phyloP scores from a whole-genome alignment of 2,797 vertebrate species.

The Cheirogaleus major region DNA sequence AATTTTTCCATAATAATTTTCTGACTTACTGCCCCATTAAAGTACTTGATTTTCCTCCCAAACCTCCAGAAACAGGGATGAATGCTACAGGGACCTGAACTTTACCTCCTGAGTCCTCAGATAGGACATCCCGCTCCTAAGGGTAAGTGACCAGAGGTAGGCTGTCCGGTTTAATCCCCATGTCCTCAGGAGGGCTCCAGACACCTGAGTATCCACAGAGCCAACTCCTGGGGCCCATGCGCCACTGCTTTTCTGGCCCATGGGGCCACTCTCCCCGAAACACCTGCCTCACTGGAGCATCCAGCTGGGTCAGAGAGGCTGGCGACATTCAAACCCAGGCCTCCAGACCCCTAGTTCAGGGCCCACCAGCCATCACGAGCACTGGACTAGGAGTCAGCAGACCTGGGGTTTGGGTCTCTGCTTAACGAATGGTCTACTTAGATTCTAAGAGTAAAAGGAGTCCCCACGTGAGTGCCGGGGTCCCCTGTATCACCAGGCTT shows the following conservation, averaged over 20 bases:
- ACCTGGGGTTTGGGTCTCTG: constrained; percentile 40
- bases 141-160: neutral
- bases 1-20: neutral
- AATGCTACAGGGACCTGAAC: neutral
- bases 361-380: constrained; percentile 59
- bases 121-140: neutral
- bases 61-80: neutral
- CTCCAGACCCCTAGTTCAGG: constrained; percentile 73
- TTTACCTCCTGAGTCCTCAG: neutral
- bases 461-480: too few relatives aligned
- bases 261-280: neutral
- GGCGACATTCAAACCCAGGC: constrained; percentile 58
- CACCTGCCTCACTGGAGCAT: neutral
- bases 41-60: neutral
- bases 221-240: neutral
- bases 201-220: neutral
- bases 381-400: constrained; percentile 72
- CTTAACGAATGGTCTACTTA: neutral
- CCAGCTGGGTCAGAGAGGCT: neutral
- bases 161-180: neutral
- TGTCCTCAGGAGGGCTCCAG: neutral
- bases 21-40: neutral
- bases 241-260: neutral
- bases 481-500: neutral
- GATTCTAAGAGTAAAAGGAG: neutral